Evolutionary conservation across 2,113 vertebrate species (phyloP).

Genomic region (Vicugna pacos): DNA sequence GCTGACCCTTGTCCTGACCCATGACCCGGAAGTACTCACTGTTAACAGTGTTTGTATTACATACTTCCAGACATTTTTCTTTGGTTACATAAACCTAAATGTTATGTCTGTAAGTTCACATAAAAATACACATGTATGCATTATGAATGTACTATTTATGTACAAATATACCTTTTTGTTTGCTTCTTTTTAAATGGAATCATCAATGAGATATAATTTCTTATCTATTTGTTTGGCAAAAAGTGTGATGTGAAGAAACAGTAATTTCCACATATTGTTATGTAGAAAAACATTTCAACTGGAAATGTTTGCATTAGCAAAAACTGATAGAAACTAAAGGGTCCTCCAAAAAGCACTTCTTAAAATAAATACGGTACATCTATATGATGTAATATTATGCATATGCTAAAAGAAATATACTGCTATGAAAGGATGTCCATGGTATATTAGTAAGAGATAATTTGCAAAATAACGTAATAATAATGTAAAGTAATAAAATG

Average conservation of each 20-base stretch:
- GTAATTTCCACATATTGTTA: neutral
- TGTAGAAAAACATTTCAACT: neutral
- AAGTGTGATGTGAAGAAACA: neutral
- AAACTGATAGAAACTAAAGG: neutral
- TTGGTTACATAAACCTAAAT: slow-evolving; percentile 4
- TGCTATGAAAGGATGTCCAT: neutral
- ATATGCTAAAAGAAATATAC: neutral
- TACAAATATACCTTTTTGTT: neutral
- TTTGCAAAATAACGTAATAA: neutral
- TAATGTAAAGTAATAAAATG: too few relatives aligned
- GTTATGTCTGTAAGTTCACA: neutral
- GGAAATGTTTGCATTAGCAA: neutral
- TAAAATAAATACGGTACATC: slow-evolving; percentile 30
- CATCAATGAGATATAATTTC: neutral
- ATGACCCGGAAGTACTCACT: neutral
- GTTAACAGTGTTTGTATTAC: neutral
- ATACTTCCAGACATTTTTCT: neutral
- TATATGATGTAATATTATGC: neutral
- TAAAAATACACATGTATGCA: neutral
- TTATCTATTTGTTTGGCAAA: slow-evolving; percentile 28
- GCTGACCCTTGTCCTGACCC: neutral
- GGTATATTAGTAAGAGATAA: neutral
- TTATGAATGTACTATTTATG: neutral
- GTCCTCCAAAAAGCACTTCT: neutral
- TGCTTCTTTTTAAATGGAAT: slow-evolving; percentile 46